Evolutionary conservation across 2,113 vertebrate genomes (phyloP), one percentile per base, ranked within the genome.

Genomic region (Caracal caracal): DNA sequence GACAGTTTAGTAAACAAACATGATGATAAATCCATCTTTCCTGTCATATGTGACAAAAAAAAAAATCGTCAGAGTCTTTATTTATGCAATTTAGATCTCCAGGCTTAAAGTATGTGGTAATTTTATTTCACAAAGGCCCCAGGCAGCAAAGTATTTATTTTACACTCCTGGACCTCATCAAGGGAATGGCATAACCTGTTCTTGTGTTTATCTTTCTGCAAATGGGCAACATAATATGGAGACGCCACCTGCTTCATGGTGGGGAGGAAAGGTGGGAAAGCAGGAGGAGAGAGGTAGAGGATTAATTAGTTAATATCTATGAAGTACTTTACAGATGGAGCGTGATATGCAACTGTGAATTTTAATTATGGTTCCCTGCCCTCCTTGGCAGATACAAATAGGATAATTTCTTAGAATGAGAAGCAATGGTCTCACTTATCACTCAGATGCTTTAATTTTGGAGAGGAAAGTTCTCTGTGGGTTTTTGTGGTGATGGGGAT

Each of bases 51-150:
- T 95, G 87, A 94, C 84, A 88, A 76, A 97, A 43, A 40, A 40
- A 40, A 43, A 93, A 90, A 65, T 59, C 88, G 96, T 94, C 90
- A 56, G 80, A 65, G 90, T 76, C 63, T 90, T 96, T 95, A 95
- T 96, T 97, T 95, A 95, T 87, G 96, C 90, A 88, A 94, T 88
- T 88, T 94, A 90, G 51, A 96, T 68, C 93, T 94, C 75, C 78
- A 90, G 80, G 51, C 87, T 93, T 70, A 61, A 96, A 95, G 70
- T 90, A 70, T 35, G 81, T 96, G 97, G 88, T 90, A 86, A 96
- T 97, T 97, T 97, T 94, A 93, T 96, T 96, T 96, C 97, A 92
- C 90, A 94, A 96, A 97, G 53, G 94, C 96, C 90, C 84, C 88
- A 95, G 97, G 94, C 90, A 90, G 59, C 22, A 53, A 85, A 94